Conservation (phyloP, 1,140 invertebrate genomes). For the Teleopsis dalmanni region DNA sequence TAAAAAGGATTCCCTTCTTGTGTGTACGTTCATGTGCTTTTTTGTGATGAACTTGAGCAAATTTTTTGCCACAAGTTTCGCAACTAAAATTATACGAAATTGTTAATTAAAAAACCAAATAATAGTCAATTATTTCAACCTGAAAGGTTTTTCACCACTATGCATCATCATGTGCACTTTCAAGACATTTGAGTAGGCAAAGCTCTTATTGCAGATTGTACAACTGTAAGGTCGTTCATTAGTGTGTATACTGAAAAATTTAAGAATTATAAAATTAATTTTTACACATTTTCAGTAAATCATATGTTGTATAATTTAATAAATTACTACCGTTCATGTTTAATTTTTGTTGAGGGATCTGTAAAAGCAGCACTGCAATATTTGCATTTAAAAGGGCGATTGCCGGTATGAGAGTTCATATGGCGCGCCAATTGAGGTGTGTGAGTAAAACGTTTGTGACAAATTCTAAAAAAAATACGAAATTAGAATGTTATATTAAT, state of each 20-base stretch:
- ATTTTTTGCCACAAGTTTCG: slow-evolving; percentile 21
- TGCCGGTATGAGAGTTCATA: slow-evolving; percentile 39
- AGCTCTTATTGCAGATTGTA: slow-evolving; percentile 25
- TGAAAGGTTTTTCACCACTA: slow-evolving; percentile 29
- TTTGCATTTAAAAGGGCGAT: slow-evolving; percentile 41
- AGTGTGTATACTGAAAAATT: slow-evolving; percentile 28
- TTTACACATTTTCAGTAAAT: neutral
- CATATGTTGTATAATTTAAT: neutral
- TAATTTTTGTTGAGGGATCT: slow-evolving; percentile 51
- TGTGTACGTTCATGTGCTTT: slow-evolving; percentile 28
- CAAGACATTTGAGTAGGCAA: slow-evolving; percentile 35
- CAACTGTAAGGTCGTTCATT: slow-evolving; percentile 37
- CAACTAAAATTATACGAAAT: slow-evolving; percentile 15
- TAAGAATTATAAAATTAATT: neutral
- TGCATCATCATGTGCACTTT: slow-evolving; percentile 32
- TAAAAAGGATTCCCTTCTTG: no score
- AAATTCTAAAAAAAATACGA: slow-evolving; percentile 22
- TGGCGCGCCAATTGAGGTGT: slow-evolving; percentile 32
- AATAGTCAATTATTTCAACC: neutral
- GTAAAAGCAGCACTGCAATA: slow-evolving; percentile 62
- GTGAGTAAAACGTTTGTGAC: slow-evolving; percentile 32
- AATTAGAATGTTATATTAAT: neutral
- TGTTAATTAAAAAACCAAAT: neutral
- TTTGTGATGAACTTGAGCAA: slow-evolving; percentile 32
- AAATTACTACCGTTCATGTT: slow-evolving; percentile 48